Evolutionary conservation across 1,140 invertebrate species (phyloP).

Genomic region (Heliconius hewitsoni): DNA sequence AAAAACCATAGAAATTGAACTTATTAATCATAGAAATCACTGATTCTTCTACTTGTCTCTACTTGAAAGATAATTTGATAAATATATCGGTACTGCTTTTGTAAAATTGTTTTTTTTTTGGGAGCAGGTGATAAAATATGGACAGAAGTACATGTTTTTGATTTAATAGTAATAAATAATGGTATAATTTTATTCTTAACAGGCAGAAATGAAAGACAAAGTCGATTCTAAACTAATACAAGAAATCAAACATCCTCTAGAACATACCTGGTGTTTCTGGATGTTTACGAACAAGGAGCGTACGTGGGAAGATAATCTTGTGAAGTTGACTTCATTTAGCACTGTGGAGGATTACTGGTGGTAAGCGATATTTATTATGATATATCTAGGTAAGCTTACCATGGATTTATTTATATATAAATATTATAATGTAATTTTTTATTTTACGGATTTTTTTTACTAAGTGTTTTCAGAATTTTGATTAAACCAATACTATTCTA

Average conservation of each 20-base stretch:
- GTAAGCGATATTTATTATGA: slow-evolving; percentile 76
- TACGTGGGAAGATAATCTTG: slow-evolving; percentile 94
- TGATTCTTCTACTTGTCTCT: too few relatives aligned
- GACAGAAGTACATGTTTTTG: background rate
- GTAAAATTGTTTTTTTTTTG: too few relatives aligned
- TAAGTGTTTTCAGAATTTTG: too few relatives aligned
- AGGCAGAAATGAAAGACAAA: background rate
- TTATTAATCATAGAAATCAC: too few relatives aligned
- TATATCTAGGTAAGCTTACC: background rate
- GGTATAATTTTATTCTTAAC: background rate
- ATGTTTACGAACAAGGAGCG: slow-evolving; percentile 92
- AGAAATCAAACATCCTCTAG: slow-evolving; percentile 67
- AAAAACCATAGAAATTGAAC: too few relatives aligned
- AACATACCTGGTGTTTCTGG: slow-evolving; percentile 97
- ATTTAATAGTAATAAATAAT: background rate
- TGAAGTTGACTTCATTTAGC: slow-evolving; percentile 93
- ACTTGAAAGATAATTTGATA: too few relatives aligned
- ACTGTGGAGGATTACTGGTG: slow-evolving; percentile 99
- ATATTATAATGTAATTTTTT: too few relatives aligned
- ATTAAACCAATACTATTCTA: too few relatives aligned
- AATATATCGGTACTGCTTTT: too few relatives aligned
- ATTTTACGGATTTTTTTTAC: too few relatives aligned
- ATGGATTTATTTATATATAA: too few relatives aligned
- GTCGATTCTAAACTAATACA: slow-evolving; percentile 5
- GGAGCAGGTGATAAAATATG: too few relatives aligned